A percentile compares a stretch with the other conserved stretches of the same genome.
Conservation (phyloP, 2,113 vertebrate genomes). For the Rallus limicola region DNA sequence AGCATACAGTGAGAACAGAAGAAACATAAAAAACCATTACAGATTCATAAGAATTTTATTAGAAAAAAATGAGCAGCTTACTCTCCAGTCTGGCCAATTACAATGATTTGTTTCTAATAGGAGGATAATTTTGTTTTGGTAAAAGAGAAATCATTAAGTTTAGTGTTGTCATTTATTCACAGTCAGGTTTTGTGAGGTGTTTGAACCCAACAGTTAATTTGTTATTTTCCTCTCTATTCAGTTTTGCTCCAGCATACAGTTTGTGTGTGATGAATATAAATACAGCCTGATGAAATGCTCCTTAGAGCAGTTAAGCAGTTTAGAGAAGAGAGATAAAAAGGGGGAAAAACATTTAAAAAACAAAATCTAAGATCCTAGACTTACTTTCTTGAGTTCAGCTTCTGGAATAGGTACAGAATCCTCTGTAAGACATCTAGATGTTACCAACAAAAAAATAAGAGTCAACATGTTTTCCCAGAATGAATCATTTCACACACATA, state of each 20-base stretch:
- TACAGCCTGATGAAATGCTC: neutral
- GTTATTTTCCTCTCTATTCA: neutral
- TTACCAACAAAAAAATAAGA: neutral
- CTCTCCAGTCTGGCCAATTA: slow-evolving; percentile 1
- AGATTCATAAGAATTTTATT: neutral
- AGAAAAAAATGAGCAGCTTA: neutral
- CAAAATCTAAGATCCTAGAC: neutral
- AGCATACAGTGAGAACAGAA: neutral
- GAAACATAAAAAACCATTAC: neutral
- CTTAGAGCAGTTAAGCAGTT: neutral
- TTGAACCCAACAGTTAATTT: neutral
- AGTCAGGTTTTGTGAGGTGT: neutral
- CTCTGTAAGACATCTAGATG: neutral
- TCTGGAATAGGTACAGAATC: neutral
- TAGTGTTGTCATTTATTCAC: neutral
- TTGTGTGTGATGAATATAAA: neutral
- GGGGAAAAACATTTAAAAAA: neutral
- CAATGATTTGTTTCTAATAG: slow-evolving; percentile 20
- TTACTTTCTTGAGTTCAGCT: neutral
- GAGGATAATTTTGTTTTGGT: neutral
- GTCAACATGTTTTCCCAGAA: neutral
- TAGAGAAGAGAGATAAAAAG: neutral
- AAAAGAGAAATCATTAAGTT: neutral
- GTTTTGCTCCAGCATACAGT: neutral
- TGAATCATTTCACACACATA: neutral